phyloP scores from a whole-genome alignment of 92 coral and sea anemone species.

The Porites divaricata region DNA sequence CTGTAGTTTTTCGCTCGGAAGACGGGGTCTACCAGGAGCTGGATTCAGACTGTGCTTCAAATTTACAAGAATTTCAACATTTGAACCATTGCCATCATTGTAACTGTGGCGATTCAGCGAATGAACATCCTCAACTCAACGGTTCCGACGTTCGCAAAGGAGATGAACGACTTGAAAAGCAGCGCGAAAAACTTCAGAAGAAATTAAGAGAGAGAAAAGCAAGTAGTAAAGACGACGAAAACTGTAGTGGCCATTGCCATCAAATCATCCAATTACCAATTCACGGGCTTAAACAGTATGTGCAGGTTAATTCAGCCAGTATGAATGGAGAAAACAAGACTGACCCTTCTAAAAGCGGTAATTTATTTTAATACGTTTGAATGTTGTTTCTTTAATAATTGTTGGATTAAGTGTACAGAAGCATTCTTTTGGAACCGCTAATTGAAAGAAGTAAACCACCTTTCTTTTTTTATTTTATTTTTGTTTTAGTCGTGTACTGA shows the following conservation, averaged over 20 bases:
- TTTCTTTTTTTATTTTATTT: background rate
- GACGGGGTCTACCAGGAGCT: conserved; percentile 74
- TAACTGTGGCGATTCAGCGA: conserved; percentile 49
- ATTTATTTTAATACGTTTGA: conserved; percentile 14
- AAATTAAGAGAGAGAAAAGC: conserved; percentile 89
- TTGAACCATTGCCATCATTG: conserved; percentile 67
- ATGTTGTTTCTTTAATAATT: conserved; percentile 2
- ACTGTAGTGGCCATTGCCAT: conserved; percentile 85
- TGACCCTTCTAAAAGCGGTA: conserved; percentile 41
- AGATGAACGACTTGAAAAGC: conserved; percentile 86
- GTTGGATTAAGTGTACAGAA: conserved; percentile 11
- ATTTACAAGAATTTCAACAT: conserved; percentile 65
- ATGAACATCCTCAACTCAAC: conserved; percentile 41
- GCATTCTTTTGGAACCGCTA: conserved; percentile 3
- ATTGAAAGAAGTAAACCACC: background rate
- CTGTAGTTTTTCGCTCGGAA: conserved; percentile 77
- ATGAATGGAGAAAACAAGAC: conserved; percentile 39
- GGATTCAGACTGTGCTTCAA: conserved; percentile 60
- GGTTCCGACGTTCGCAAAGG: conserved; percentile 60
- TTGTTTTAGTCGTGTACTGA: background rate
- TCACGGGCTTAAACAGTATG: conserved; percentile 69
- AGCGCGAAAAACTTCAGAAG: conserved; percentile 89
- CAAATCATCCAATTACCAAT: conserved; percentile 83
- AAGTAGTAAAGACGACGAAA: conserved; percentile 77
- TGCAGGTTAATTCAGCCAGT: conserved; percentile 29